These are phyloP conservation scores for Antechinus flavipes DNA, from an alignment of 2,113 vertebrate genomes.

Conservation along the genomic window DNA sequence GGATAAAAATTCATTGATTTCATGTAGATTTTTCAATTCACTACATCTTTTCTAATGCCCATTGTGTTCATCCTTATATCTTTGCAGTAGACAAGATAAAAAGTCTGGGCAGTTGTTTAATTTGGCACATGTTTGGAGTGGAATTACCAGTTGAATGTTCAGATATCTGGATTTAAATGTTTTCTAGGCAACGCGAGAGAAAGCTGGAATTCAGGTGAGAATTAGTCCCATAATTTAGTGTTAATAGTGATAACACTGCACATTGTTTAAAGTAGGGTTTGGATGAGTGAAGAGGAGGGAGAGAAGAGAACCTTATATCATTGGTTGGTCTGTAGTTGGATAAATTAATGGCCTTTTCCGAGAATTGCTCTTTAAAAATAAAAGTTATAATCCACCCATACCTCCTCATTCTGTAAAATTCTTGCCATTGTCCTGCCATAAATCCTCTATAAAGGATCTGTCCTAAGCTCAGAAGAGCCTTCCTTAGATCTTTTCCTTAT, in stretches of 20 bases:
- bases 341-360: not conserved
- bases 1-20: not conserved
- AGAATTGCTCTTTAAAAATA: not conserved
- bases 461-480: not conserved
- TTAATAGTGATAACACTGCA: not conserved
- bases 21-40: not conserved
- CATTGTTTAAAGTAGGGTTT: not conserved
- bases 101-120: not conserved
- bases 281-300: not conserved
- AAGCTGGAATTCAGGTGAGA: not conserved
- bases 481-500: not conserved
- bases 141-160: not conserved
- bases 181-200: not conserved
- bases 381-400: not conserved
- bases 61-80: not conserved
- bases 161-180: not conserved
- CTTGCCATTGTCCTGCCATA: not conserved
- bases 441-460: not conserved
- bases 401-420: not conserved
- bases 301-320: not conserved
- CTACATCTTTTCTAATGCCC: not conserved
- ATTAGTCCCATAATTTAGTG: not conserved
- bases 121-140: not conserved
- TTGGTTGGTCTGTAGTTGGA: not conserved
- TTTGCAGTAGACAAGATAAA: not conserved